Evolutionary conservation across 2,113 vertebrate species (phyloP).

Genomic region (Odontesthes bonariensis): DNA sequence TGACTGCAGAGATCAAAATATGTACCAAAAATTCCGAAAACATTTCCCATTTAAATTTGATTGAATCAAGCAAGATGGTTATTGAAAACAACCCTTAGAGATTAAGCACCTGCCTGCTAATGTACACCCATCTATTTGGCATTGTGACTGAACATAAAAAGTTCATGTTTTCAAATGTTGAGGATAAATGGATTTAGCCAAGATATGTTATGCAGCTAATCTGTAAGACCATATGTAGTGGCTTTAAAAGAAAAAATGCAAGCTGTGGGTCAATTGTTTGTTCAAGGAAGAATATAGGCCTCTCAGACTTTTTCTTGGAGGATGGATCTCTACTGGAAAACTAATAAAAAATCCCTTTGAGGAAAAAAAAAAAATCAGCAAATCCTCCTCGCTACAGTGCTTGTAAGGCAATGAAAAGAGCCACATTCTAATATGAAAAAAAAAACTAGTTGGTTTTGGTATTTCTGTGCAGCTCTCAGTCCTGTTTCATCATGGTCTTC

Average conservation of each 20-base stretch:
- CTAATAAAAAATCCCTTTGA: conserved; percentile 49
- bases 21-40: conserved; percentile 23
- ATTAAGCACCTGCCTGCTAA: background rate
- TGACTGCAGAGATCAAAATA: conserved; percentile 51
- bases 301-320: conserved; percentile 14
- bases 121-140: conserved; percentile 9
- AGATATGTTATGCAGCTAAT: background rate
- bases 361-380: conserved; percentile 47
- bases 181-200: background rate
- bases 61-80: conserved; percentile 5
- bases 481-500: background rate
- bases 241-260: background rate
- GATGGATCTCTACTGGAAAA: conserved; percentile 45
- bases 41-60: conserved; percentile 12
- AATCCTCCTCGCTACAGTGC: conserved; percentile 48
- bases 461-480: conserved; percentile 25
- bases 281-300: background rate
- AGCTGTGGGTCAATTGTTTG: background rate
- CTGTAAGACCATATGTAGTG: background rate
- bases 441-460: conserved; percentile 1
- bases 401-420: conserved; percentile 46
- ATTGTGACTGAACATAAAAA: background rate
- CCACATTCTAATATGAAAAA: conserved; percentile 39
- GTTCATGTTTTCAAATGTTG: too few species aligned
- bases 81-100: background rate